A percentile compares a stretch with the other conserved stretches of the same genome.
phyloP scores from a whole-genome alignment of 2,888 invertebrate species.

The Creontiades dilutus region DNA sequence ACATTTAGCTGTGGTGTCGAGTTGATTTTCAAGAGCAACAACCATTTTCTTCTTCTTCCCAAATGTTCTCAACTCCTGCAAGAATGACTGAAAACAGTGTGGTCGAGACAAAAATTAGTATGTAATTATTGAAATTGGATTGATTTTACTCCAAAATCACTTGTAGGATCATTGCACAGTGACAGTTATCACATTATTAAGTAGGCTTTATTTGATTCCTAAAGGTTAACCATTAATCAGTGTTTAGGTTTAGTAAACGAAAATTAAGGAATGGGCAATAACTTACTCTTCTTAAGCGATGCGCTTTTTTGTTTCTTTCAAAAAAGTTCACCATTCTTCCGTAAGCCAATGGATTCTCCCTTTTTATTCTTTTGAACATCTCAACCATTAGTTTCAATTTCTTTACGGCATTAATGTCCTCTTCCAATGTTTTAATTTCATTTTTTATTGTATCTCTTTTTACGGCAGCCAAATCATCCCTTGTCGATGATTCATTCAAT shows the following conservation, averaged over 20 bases:
- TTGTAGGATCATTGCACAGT: too few relatives aligned
- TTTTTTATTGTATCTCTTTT: slow-evolving; percentile 27
- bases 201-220: too few relatives aligned
- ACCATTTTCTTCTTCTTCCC: slow-evolving; percentile 52
- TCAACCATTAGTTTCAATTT: slow-evolving; percentile 38
- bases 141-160: too few relatives aligned
- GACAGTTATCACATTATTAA: too few relatives aligned
- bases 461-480: neutral
- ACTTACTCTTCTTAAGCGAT: slow-evolving; percentile 37
- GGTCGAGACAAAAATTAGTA: neutral
- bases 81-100: slow-evolving; percentile 31
- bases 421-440: slow-evolving; percentile 42
- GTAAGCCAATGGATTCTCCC: slow-evolving; percentile 10
- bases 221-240: too few relatives aligned
- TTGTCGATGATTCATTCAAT: neutral
- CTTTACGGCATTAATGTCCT: neutral
- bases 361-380: slow-evolving; percentile 28
- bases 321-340: slow-evolving; percentile 43
- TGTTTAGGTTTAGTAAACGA: too few relatives aligned
- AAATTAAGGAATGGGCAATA: too few relatives aligned
- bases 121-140: too few relatives aligned
- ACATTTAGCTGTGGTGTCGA: slow-evolving; percentile 20
- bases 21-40: neutral
- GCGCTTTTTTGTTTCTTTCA: slow-evolving; percentile 7
- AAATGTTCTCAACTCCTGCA: slow-evolving; percentile 2